These are phyloP conservation scores for Sinocyclocheilus rhinocerous DNA, from an alignment of 2,113 vertebrate species.

Conservation along the genomic window DNA sequence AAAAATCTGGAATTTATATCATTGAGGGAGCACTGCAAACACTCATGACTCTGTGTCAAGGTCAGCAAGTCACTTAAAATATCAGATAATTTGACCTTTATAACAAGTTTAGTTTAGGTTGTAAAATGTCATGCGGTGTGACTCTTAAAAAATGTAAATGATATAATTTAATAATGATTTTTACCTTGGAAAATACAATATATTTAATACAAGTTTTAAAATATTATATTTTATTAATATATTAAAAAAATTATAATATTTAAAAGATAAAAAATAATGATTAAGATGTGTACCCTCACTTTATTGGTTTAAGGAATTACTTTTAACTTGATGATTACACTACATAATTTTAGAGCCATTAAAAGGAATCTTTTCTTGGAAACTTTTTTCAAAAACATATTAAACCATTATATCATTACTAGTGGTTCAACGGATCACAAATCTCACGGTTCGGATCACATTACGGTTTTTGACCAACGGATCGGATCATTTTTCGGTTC, in stretches of 20 bases:
- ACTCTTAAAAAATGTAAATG: not conserved
- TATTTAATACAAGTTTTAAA: not conserved
- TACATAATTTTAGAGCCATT: not conserved
- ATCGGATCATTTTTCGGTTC: too few species aligned
- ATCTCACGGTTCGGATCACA: too few species aligned
- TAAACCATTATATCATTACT: not conserved
- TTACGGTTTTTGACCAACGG: too few species aligned
- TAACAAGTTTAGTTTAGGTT: not conserved
- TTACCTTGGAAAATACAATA: not conserved
- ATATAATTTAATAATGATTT: not conserved
- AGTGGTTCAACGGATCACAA: too few species aligned
- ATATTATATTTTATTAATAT: not conserved
- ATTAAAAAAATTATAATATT: not conserved
- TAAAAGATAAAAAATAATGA: not conserved
- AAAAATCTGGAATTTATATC: not conserved
- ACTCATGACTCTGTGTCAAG: not conserved
- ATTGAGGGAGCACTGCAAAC: not conserved
- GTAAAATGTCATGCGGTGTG: not conserved
- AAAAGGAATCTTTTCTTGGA: not conserved
- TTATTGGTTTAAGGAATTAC: not conserved
- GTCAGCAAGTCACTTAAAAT: not conserved
- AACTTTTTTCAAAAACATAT: not conserved
- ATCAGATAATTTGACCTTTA: not conserved
- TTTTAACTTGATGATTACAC: not conserved
- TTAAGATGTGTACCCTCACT: not conserved